Conservation (phyloP, 1,140 invertebrate species). For the Ceratina australensis region DNA sequence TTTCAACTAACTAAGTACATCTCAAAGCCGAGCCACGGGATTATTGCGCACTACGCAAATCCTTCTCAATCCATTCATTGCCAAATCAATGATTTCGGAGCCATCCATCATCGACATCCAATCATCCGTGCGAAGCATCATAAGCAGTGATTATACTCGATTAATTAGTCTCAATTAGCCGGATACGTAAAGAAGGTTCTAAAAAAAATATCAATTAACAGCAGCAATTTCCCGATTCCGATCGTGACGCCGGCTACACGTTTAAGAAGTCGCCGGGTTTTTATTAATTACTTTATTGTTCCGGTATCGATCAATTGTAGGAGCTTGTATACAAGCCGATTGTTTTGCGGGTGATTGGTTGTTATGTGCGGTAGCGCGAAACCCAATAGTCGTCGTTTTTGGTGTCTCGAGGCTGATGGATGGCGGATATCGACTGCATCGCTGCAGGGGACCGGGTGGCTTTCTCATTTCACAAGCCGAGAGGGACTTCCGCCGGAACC, state of each 20-base stretch:
- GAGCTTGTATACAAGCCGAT: constrained; percentile 31
- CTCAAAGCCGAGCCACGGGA: too few species aligned
- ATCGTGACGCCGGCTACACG: background rate
- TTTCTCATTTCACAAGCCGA: constrained; percentile 66
- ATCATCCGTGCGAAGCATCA: background rate
- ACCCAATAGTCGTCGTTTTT: constrained; percentile 50
- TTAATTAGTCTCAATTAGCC: background rate
- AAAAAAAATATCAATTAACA: too few species aligned
- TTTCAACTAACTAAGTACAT: too few species aligned
- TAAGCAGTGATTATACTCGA: background rate
- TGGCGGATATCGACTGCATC: constrained; percentile 53
- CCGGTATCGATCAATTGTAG: constrained; percentile 43
- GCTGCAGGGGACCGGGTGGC: constrained; percentile 44
- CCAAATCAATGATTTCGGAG: background rate
- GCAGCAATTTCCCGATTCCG: background rate
- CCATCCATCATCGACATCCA: background rate
- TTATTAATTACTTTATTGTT: constrained; percentile 50
- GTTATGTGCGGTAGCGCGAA: constrained; percentile 48
- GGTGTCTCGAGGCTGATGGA: constrained; percentile 51
- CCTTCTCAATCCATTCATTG: background rate
- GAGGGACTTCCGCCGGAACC: constrained; percentile 60
- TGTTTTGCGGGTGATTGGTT: constrained; percentile 52
- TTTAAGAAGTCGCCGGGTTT: constrained; percentile 12
- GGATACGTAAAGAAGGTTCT: too few species aligned
- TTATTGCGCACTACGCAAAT: background rate